Conservation (phyloP, 2,797 vertebrate genomes). For the Aphelocoma californica region DNA sequence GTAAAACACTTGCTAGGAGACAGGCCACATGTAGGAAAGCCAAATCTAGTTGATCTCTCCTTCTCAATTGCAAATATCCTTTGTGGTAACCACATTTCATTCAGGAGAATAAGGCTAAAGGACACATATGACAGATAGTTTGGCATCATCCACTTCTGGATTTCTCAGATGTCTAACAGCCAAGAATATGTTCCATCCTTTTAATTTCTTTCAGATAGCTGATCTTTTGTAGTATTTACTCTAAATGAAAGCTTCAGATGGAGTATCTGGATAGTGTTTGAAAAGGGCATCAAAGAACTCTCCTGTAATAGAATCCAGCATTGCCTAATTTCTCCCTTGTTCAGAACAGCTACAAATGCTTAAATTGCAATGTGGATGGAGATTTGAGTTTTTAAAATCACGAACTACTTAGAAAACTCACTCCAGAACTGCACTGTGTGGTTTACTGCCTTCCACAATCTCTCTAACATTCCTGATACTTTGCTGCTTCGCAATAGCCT, state of each 20-base stretch:
- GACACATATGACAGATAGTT: background rate
- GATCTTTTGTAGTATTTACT: background rate
- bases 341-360: background rate
- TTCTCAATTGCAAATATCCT: background rate
- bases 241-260: slow-evolving; percentile 22
- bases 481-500: background rate
- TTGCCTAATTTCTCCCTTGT: background rate
- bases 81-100: slow-evolving; percentile 20
- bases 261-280: background rate
- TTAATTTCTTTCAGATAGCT: slow-evolving; percentile 33
- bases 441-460: background rate
- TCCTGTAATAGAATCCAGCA: background rate
- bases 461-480: background rate
- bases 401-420: background rate
- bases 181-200: slow-evolving; percentile 5
- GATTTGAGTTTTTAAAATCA: background rate
- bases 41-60: slow-evolving; percentile 14
- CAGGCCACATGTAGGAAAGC: background rate
- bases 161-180: background rate
- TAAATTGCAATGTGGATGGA: background rate
- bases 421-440: background rate
- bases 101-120: slow-evolving; percentile 6
- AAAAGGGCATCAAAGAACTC: background rate
- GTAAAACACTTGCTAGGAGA: slow-evolving; percentile 3
- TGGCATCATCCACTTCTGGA: background rate